Conservation (phyloP, 2,888 invertebrate species). For the Andrena hattorfiana region DNA sequence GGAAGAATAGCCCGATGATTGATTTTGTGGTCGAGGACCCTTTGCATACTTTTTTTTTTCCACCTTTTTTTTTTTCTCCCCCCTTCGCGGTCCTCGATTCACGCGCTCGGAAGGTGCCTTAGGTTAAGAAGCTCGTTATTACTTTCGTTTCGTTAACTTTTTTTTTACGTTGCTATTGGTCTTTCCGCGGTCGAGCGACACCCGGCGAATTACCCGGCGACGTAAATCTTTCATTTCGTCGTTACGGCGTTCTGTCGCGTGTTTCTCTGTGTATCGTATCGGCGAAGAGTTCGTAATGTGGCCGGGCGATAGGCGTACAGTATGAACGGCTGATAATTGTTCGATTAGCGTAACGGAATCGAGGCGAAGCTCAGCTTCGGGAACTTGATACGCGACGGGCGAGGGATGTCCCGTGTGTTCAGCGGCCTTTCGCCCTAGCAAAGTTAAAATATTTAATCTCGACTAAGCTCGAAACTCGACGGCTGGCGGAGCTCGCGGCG, state of each 20-base stretch:
- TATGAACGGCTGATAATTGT: conserved; percentile 37
- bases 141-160: conserved; percentile 65
- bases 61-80: conserved; percentile 41
- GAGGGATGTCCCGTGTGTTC: conserved; percentile 74
- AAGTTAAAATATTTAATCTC: conserved; percentile 78
- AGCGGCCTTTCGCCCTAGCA: conserved; percentile 73
- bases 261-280: conserved; percentile 25
- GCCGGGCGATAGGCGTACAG: conserved; percentile 25
- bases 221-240: not conserved
- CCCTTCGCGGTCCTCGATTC: conserved; percentile 49
- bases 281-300: conserved; percentile 36
- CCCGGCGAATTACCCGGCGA: conserved; percentile 25
- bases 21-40: conserved; percentile 64
- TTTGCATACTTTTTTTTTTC: conserved; percentile 46
- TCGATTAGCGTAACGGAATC: conserved; percentile 14
- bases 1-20: conserved; percentile 52
- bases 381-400: conserved; percentile 48
- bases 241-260: conserved; percentile 16
- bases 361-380: conserved; percentile 12
- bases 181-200: conserved; percentile 43
- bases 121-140: conserved; percentile 67
- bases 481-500: not conserved
- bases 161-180: conserved; percentile 58
- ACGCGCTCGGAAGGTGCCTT: conserved; percentile 65
- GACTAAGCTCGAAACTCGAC: conserved; percentile 81